Base-by-base conservation (phyloP, 2,888 invertebrate genomes). In the Eupithecia pulchellata region DNA sequence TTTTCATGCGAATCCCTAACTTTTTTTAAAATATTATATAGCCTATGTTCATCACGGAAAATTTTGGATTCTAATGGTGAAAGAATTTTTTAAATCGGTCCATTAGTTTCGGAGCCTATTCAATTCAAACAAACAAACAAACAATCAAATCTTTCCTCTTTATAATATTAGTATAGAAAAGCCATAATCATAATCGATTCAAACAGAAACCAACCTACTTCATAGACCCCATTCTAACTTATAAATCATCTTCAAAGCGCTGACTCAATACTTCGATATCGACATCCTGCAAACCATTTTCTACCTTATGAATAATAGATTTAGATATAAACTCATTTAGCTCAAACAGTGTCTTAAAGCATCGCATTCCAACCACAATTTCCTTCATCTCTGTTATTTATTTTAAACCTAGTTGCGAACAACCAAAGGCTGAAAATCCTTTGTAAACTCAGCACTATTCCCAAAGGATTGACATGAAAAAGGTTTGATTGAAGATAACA, bases 401-500 rank as follows among this genome's bases (percentile, higher is more conserved):
- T 64, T 29, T 20, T 69, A n/a, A 14, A 60, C 69, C 27, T 34
- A 36, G 27, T 65, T n/a, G 1, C 0, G 0, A 34, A 65, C 8
- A 27, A 1, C 14, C 3, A 6, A 64, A 36, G 55, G 64, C 55
- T 64, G 29, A 47, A 66, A 65, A 17, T 68, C 29, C 52, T n/a
- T 25, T 67, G 36, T 13, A n/a, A 60, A 0, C 58, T 69, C 55
- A 69, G 62, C 58, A 71, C 79, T 82, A 80, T 82, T 81, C 75
- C 76, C 72, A 77, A 84, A 76, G 71, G 77, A 76, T 79, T 79
- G 80, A 84, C 79, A 81, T 79, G 71, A 80, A 78, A 82, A 82
- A 79, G 80, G 80, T 80, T 83, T 80, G 88, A 88, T 90, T 83
- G 75, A 66, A 87, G 90, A 91, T 91, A 90, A 85, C 82, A 25